Conservation (phyloP, 2,888 invertebrate species). For the Neoascia interrupta region DNA sequence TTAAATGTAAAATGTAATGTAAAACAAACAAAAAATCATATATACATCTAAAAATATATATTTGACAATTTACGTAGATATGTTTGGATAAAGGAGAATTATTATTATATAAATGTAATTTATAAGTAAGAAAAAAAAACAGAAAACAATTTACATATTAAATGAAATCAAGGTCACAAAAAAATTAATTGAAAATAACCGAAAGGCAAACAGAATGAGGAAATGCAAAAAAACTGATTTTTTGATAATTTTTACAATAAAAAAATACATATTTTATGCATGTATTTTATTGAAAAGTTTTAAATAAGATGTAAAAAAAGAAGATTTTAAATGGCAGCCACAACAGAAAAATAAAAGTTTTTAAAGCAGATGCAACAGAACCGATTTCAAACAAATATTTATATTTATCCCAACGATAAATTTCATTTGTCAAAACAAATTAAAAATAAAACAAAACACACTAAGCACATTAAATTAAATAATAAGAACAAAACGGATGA, state of each 20-base stretch:
- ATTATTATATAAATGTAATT: constrained; percentile 72
- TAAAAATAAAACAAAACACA: too few species aligned
- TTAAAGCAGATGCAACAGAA: constrained; percentile 20
- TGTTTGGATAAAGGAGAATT: constrained; percentile 59
- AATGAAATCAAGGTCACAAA: constrained; percentile 73
- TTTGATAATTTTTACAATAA: constrained; percentile 71
- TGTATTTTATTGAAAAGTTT: constrained; percentile 54
- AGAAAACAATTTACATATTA: constrained; percentile 72
- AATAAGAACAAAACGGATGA: constrained; percentile 36
- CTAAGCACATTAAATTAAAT: constrained; percentile 37
- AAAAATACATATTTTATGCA: constrained; percentile 66
- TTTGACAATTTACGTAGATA: constrained; percentile 64
- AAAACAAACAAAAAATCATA: constrained; percentile 67
- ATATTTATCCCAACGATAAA: constrained; percentile 78
- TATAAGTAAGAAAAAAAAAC: constrained; percentile 70
- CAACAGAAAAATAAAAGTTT: constrained; percentile 14
- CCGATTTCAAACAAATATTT: constrained; percentile 66
- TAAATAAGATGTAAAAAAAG: constrained; percentile 38
- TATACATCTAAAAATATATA: constrained; percentile 61
- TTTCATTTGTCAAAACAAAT: constrained; percentile 72
- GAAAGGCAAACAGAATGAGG: constrained; percentile 47
- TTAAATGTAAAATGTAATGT: constrained; percentile 66
- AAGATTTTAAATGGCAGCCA: constrained; percentile 53
- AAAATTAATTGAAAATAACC: constrained; percentile 57
- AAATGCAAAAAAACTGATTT: constrained; percentile 66